Percentiles rank a stretch among this genome's conserved stretches.
These are phyloP conservation scores for Drosophila ambigua DNA, from an alignment of 1,140 invertebrate genomes.

Conservation along the genomic window DNA sequence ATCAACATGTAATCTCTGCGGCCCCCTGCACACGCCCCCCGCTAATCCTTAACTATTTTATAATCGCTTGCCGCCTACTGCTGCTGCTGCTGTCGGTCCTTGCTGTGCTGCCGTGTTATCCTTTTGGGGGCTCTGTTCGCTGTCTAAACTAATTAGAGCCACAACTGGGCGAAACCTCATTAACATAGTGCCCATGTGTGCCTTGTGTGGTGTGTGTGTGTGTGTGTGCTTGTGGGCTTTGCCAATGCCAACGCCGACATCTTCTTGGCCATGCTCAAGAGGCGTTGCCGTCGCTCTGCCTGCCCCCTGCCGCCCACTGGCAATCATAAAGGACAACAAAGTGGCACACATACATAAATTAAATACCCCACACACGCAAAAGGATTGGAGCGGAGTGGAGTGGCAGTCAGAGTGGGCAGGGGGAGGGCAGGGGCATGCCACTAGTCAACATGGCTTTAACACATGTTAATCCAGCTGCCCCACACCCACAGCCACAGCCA, in stretches of 20 bases:
- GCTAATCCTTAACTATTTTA: conserved; percentile 52
- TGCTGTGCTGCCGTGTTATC: conserved; percentile 13
- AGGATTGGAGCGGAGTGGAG: neutral
- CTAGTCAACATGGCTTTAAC: conserved; percentile 76
- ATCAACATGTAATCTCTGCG: conserved; percentile 31
- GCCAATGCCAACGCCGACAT: conserved; percentile 39
- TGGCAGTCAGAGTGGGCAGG: neutral
- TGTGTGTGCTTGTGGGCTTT: conserved; percentile 13
- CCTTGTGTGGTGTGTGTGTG: conserved; percentile 16
- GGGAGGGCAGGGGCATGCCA: conserved; percentile 13
- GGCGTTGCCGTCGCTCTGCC: conserved; percentile 11
- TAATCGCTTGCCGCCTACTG: conserved; percentile 48
- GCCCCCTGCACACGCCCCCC: conserved; percentile 1
- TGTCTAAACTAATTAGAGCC: conserved; percentile 71
- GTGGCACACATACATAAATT: conserved; percentile 82
- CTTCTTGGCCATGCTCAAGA: conserved; percentile 45
- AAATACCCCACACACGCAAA: conserved; percentile 58
- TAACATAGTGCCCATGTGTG: conserved; percentile 59
- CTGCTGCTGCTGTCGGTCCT: conserved; percentile 10
- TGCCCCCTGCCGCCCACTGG: conserved; percentile 48
- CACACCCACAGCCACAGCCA: neutral
- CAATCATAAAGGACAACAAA: conserved; percentile 83
- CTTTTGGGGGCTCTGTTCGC: conserved; percentile 37
- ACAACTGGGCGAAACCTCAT: conserved; percentile 71
- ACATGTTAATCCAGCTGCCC: conserved; percentile 73